Evolutionary conservation across 2,113 vertebrate genomes (phyloP).

Genomic region (Cephalopholis sonnerati): DNA sequence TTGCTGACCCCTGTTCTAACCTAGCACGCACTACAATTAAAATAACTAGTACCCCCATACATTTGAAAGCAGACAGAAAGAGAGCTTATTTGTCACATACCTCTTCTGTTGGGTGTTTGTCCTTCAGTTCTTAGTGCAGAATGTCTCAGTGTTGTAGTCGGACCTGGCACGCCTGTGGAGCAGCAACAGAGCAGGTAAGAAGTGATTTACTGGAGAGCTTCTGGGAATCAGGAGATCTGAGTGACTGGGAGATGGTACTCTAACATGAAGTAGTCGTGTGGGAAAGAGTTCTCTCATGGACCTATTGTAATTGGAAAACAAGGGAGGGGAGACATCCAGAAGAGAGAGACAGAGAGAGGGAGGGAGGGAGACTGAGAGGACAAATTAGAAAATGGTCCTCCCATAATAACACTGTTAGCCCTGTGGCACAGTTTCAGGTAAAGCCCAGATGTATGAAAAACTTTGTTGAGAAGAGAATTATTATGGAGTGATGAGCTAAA

Average conservation of each 20-base stretch:
- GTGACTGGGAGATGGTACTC: constrained; percentile 15
- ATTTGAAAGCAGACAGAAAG: not conserved
- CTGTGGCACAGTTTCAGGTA: constrained; percentile 70
- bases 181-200: not conserved
- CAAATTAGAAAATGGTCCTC: constrained; percentile 48
- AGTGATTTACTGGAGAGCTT: not conserved
- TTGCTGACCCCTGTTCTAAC: no score
- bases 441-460: constrained; percentile 34
- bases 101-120: constrained; percentile 8
- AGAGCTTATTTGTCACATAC: constrained; percentile 32
- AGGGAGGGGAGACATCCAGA: constrained; percentile 44
- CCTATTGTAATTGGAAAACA: constrained; percentile 28
- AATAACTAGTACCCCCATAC: not conserved
- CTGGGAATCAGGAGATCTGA: constrained; percentile 13
- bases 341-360: constrained; percentile 22
- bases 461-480: constrained; percentile 27
- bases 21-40: not conserved
- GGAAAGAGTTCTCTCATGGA: constrained; percentile 28
- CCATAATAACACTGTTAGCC: constrained; percentile 62
- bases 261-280: not conserved
- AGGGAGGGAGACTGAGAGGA: constrained; percentile 34
- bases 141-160: not conserved
- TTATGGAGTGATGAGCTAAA: constrained; percentile 1
- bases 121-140: constrained; percentile 10
- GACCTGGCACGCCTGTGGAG: not conserved